Conservation (phyloP, 2,113 vertebrate genomes). For the Opisthocomus hoazin region DNA sequence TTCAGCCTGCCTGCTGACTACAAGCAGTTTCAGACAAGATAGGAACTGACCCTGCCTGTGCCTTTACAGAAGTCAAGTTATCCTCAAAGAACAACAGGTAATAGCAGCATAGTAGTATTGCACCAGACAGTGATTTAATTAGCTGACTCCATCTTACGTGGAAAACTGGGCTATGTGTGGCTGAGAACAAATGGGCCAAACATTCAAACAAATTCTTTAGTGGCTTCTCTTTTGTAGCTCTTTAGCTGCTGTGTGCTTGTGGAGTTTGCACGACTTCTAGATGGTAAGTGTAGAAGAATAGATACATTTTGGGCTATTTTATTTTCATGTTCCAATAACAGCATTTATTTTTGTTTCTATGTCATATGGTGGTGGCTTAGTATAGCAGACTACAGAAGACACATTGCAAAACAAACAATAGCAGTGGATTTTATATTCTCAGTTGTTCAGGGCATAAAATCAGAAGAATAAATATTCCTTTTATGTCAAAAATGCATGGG, state of each 20-base stretch:
- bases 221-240: not conserved
- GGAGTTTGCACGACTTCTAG: not conserved
- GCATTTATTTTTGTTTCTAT: not conserved
- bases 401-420: not conserved
- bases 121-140: not conserved
- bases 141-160: not conserved
- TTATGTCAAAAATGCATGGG: not conserved
- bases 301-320: not conserved
- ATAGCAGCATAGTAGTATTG: not conserved
- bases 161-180: not conserved
- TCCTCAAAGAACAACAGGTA: not conserved
- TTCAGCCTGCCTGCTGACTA: not conserved
- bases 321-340: not conserved
- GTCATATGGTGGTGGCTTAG: not conserved
- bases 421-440: not conserved
- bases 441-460: not conserved
- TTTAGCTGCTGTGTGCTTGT: not conserved
- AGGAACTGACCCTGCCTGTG: not conserved
- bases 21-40: not conserved
- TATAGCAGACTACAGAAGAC: not conserved
- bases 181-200: not conserved
- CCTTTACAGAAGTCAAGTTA: not conserved
- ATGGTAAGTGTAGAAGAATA: not conserved
- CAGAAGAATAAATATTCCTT: not conserved
- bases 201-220: not conserved